Evolutionary conservation across 2,888 invertebrate genomes (phyloP).

Genomic region (Caenorhabditis macrosperma): DNA sequence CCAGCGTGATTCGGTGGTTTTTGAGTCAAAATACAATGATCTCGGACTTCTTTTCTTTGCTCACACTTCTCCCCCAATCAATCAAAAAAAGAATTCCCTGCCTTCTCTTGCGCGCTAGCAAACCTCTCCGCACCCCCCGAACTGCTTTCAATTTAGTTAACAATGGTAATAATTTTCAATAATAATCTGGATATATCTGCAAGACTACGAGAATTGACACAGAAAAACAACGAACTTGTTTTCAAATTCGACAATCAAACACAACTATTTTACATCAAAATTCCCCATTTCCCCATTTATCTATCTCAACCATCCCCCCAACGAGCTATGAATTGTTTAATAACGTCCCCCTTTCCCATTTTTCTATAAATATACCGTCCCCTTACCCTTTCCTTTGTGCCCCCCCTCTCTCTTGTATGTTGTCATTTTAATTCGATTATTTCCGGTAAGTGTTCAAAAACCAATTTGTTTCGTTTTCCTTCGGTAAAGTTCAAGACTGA

Average conservation of each 20-base stretch:
- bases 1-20: neutral
- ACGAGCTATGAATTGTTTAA: slow-evolving; percentile 7
- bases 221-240: neutral
- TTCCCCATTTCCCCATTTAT: neutral
- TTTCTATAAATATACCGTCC: slow-evolving; percentile 4
- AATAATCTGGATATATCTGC: neutral
- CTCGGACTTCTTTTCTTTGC: slow-evolving; percentile 1
- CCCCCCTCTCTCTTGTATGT: slow-evolving; percentile 22
- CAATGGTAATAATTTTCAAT: too few species aligned
- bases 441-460: slow-evolving; percentile 14
- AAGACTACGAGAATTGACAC: neutral
- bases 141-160: too few species aligned
- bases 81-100: slow-evolving; percentile 23
- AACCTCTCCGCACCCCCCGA: neutral
- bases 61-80: slow-evolving; percentile 3
- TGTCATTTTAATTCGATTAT: slow-evolving; percentile 11
- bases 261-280: neutral
- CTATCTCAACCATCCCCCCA: neutral
- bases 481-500: slow-evolving; percentile 38
- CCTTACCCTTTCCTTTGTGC: neutral
- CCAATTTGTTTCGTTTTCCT: neutral
- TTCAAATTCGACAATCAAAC: too few species aligned
- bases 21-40: slow-evolving; percentile 2
- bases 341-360: neutral
- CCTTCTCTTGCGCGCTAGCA: slow-evolving; percentile 36